Evolutionary conservation across 2,888 invertebrate species (phyloP).

Genomic region (Lacanobia oleracea): DNA sequence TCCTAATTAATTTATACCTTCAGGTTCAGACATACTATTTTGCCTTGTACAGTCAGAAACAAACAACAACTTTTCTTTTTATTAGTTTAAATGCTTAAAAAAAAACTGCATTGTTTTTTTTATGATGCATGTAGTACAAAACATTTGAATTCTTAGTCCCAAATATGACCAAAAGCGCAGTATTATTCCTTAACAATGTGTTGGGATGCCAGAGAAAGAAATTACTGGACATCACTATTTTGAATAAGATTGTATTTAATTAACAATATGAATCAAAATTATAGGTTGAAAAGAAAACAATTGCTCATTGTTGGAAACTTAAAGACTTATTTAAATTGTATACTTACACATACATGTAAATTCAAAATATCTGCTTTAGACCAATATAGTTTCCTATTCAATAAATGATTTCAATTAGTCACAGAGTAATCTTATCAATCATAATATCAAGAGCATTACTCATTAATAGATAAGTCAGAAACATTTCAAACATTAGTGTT

Average conservation of each 20-base stretch:
- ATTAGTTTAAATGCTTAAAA: background rate
- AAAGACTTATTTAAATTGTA: background rate
- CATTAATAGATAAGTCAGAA: slow-evolving; percentile 43
- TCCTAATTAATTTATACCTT: too few species aligned
- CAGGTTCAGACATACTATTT: too few species aligned
- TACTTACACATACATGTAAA: background rate
- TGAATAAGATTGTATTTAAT: background rate
- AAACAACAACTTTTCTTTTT: too few species aligned
- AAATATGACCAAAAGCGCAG: background rate
- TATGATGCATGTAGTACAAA: background rate
- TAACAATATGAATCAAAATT: background rate
- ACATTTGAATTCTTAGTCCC: background rate
- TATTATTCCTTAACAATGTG: background rate
- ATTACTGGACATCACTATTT: background rate
- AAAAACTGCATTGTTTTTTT: background rate
- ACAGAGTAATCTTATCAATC: slow-evolving; percentile 55
- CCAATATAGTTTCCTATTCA: slow-evolving; percentile 3
- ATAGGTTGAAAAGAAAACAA: background rate
- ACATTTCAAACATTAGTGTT: slow-evolving; percentile 24
- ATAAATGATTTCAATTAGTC: slow-evolving; percentile 48
- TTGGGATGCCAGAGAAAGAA: background rate
- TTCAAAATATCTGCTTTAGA: background rate
- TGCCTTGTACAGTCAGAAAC: too few species aligned
- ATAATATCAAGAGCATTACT: slow-evolving; percentile 48
- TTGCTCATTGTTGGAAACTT: background rate